Conservation (phyloP, 2,888 invertebrate genomes). For the Cephus pulcher region DNA sequence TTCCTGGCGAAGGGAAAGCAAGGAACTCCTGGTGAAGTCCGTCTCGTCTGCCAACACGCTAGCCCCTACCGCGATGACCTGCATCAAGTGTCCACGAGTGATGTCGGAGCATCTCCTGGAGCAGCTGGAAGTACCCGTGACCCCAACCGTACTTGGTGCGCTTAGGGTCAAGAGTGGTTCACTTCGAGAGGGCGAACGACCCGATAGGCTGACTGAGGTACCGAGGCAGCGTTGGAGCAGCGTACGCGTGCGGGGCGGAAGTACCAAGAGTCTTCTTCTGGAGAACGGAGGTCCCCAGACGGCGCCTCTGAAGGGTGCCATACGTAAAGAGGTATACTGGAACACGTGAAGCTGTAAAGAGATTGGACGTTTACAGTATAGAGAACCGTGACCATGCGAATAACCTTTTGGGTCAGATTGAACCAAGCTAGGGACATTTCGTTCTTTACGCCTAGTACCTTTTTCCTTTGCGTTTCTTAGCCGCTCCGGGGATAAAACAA, state of each 20-base stretch:
- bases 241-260: slow-evolving; percentile 60
- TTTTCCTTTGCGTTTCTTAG: neutral
- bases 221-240: slow-evolving; percentile 63
- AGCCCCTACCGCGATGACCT: slow-evolving; percentile 57
- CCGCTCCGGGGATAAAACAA: neutral
- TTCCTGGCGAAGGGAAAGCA: slow-evolving; percentile 38
- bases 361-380: neutral
- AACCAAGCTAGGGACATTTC: neutral
- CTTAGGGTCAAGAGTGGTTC: slow-evolving; percentile 53
- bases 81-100: slow-evolving; percentile 61
- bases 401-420: neutral
- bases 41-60: slow-evolving; percentile 59
- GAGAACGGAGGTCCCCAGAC: slow-evolving; percentile 62
- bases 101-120: slow-evolving; percentile 64
- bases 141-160: slow-evolving; percentile 44
- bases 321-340: slow-evolving; percentile 57
- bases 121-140: slow-evolving; percentile 47
- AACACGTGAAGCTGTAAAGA: neutral
- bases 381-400: neutral
- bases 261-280: slow-evolving; percentile 61
- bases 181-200: slow-evolving; percentile 53
- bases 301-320: slow-evolving; percentile 49
- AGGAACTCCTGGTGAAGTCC: slow-evolving; percentile 55
- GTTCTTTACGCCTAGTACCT: neutral
- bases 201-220: slow-evolving; percentile 33